A percentile compares a stretch with the other conserved stretches of the same genome.
Conservation (phyloP, 2,888 invertebrate species). For the Eristalis arbustorum region DNA sequence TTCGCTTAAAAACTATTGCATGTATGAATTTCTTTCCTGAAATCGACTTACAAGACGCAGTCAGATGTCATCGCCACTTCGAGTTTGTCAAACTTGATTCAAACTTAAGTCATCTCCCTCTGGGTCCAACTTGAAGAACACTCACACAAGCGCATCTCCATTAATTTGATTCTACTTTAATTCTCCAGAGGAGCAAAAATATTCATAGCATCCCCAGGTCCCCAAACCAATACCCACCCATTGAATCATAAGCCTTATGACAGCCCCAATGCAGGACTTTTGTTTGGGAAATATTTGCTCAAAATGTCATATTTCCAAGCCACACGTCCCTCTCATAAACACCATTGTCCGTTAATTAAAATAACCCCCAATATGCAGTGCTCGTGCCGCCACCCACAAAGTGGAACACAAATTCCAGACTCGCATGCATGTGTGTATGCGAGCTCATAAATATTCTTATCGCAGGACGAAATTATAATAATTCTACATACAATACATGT, state of each 20-base stretch:
- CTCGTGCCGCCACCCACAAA: conserved; percentile 21
- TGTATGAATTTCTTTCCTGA: no score
- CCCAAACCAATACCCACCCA: not conserved
- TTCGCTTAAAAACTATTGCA: not conserved
- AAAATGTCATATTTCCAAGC: conserved; percentile 2
- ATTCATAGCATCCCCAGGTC: not conserved
- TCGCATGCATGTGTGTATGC: conserved; percentile 6
- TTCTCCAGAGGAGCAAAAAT: not conserved
- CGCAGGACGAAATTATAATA: conserved; percentile 67
- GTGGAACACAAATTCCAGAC: conserved; percentile 55
- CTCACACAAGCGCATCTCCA: no score
- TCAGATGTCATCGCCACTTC: not conserved
- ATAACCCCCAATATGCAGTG: conserved; percentile 7
- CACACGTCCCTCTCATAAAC: conserved; percentile 8
- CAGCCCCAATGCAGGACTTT: not conserved
- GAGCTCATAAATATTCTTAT: conserved; percentile 70
- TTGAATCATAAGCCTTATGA: not conserved
- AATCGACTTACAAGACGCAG: no score
- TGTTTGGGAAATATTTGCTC: not conserved
- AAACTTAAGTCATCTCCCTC: not conserved
- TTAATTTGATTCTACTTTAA: not conserved
- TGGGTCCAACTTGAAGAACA: not conserved
- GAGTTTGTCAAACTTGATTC: not conserved
- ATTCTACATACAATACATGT: conserved; percentile 47
- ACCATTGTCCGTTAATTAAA: conserved; percentile 56